phyloP scores from a whole-genome alignment of 2,888 invertebrate genomes.

The Theodoxus fluviatilis region DNA sequence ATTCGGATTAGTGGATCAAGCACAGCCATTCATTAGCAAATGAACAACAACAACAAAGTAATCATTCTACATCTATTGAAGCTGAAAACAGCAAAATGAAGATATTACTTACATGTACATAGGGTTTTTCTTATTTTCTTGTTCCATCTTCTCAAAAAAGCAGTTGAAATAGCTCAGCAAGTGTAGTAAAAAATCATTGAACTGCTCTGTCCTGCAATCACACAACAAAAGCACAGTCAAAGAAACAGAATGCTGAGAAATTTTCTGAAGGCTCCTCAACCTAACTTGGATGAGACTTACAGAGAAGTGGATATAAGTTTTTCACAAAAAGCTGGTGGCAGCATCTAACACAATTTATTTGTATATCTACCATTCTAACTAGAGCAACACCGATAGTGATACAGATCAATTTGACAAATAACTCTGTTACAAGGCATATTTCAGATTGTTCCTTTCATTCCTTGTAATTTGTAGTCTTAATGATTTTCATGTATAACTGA shows the following conservation, averaged over 20 bases:
- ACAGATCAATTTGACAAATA: background rate
- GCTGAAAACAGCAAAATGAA: background rate
- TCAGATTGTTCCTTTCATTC: too few relatives aligned
- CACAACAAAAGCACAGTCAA: too few relatives aligned
- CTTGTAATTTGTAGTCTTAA: too few relatives aligned
- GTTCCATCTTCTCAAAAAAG: constrained; percentile 61
- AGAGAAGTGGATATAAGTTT: too few relatives aligned
- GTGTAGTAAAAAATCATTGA: constrained; percentile 61
- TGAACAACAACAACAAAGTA: background rate
- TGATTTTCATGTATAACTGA: too few relatives aligned
- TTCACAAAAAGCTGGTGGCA: too few relatives aligned
- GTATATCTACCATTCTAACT: background rate
- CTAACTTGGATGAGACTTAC: too few relatives aligned
- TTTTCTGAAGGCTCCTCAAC: background rate
- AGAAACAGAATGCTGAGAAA: background rate
- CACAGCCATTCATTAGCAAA: background rate
- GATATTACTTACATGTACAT: constrained; percentile 60
- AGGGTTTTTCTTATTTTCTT: constrained; percentile 59
- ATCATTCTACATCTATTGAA: background rate
- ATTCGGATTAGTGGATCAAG: background rate
- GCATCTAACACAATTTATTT: too few relatives aligned
- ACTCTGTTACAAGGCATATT: too few relatives aligned
- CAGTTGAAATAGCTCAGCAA: constrained; percentile 63
- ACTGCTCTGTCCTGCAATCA: constrained; percentile 56
- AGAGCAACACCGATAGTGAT: background rate